Evolutionary conservation across 2,888 invertebrate species (phyloP), one percentile per base, ranked within the genome.

Genomic region (Hedychridium roseum): DNA sequence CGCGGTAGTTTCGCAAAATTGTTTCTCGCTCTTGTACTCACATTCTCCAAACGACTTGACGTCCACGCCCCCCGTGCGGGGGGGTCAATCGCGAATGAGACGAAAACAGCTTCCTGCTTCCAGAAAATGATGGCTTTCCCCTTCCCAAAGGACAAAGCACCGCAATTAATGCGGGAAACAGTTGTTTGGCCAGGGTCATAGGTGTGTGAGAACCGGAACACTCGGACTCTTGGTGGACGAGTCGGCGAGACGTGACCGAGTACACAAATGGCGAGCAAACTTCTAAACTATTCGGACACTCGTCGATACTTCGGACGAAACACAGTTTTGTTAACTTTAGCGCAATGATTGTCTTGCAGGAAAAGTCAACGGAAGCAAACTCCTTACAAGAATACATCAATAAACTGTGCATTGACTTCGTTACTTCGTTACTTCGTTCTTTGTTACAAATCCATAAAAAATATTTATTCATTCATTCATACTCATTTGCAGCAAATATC

Each of bases 201-300:
- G 60, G 69, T 69, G 68, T 70, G 67, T 74, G 70, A 73, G 74
- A 77, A 76, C 74, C 74, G 73, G 74, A 76, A 76, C 74, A 64
- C 47, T 49, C 48, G 57, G 54, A 63, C 51, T 49, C 43, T 26
- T 39, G 44, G 31, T 54, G 52, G 58, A 66, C 58, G 45, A 52
- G 48, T 44, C 38, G 48, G 36, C 41, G 58, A n/a, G n/a, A 74
- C 71, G 71, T 73, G 74, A 71, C 70, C 62, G 40, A 52, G 64
- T 59, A 54, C 65, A 68, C 68, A 65, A 73, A 69, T 66, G 53
- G 60, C 49, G 43, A 52, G 52, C 43, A 56, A 50, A 57, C 49
- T 57, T 55, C 48, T 27, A 26, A n/a, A n/a, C n/a, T n/a, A n/a
- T n/a, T n/a, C n/a, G n/a, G n/a, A n/a, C n/a, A n/a, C n/a, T n/a